A percentile compares a stretch with the other conserved stretches of the same genome.
Evolutionary conservation across 1,140 invertebrate genomes (phyloP).

Genomic region (Planococcus citri): DNA sequence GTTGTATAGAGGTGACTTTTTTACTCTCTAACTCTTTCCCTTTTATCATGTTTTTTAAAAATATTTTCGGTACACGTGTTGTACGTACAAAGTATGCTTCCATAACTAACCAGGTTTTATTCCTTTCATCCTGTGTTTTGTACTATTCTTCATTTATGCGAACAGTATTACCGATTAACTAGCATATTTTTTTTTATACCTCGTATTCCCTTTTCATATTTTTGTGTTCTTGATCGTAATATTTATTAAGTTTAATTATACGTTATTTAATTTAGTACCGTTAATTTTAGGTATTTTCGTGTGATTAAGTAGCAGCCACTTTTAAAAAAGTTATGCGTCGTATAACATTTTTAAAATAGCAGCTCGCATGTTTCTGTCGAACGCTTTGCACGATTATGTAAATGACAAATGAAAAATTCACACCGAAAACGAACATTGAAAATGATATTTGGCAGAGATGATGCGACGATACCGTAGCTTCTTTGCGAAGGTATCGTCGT

Average conservation of each 20-base stretch:
- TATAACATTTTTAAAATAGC: conserved; percentile 9
- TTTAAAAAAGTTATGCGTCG: conserved; percentile 3
- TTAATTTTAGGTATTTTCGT: background rate
- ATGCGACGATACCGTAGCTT: too few species aligned
- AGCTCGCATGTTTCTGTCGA: conserved; percentile 1
- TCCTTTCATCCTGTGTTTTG: background rate
- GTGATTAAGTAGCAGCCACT: background rate
- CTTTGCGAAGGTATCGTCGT: too few species aligned
- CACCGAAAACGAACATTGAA: background rate
- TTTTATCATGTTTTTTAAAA: background rate
- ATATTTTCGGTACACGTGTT: background rate
- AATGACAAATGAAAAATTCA: background rate
- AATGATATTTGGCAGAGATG: background rate
- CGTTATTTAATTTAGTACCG: background rate
- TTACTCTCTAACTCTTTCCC: background rate
- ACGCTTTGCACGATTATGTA: background rate
- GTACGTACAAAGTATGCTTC: background rate
- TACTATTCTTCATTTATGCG: background rate
- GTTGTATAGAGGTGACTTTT: background rate
- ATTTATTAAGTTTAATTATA: background rate
- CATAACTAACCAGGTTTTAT: background rate
- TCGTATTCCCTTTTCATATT: background rate
- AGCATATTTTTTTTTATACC: background rate
- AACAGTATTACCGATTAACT: background rate
- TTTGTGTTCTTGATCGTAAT: background rate